Base-by-base conservation (phyloP, 2,797 vertebrate genomes). In the Diglossa cyanea region DNA sequence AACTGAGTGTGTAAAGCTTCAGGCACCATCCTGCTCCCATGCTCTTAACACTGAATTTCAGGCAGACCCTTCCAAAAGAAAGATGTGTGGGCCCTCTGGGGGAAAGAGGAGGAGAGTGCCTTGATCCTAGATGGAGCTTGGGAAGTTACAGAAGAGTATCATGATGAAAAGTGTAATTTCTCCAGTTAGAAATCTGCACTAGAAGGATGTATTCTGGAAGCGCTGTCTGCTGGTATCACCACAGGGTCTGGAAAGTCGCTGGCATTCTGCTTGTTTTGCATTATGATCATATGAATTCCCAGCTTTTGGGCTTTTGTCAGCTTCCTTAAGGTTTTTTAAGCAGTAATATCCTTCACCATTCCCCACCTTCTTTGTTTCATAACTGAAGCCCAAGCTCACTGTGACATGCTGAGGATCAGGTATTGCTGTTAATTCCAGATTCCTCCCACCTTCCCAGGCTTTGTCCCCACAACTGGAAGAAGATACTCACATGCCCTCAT, bases 401-500 rank as follows among this genome's bases (percentile, higher is more conserved):
- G 15, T 54, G 44, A 15, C 21, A 3, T 5, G 40, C 61, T 51
- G 25, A 35, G 25, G 51, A 73, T 67, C 35, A 70, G 30, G 19
- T 42, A 31, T 17, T 6, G 6, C 60, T 74, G 25, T 50, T 60
- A 77, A 58, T 35, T 70, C 33, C 21, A 72, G 35, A 31, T 55
- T 86, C 35, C 35, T 79, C 45, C 37, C 68, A 45, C 18, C 37
- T 21, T 42, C 50, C 35, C 61, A 80, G 45, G 40, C 42, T 85
- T 67, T 82, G 51, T 33, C 39, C 37, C 85, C 72, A 25, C 80
- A 50, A 47, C 13, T 76, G 76, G 82, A 77, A 70, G 61, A 60
- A 83, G 73, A 81, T 93, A 99, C 99, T 99, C 94, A 99, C 99
- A 99, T 95, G 99, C 99, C 96, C 99, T 99, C 99, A 99, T 99